Evolutionary conservation across 1,140 invertebrate genomes (phyloP).

Genomic region (Orchestia grillus): DNA sequence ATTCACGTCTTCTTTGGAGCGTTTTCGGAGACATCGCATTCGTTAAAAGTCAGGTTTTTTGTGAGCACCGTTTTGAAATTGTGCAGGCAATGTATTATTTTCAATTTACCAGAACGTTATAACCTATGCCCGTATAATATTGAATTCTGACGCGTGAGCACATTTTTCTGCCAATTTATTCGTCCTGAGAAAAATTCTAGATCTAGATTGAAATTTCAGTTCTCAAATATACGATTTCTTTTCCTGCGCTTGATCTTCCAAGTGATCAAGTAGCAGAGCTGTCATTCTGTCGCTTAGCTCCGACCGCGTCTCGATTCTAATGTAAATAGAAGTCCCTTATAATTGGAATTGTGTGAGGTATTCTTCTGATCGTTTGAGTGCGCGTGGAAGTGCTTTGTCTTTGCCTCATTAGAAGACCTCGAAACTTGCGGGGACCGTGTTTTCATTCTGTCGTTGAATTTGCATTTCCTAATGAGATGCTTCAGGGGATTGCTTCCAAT

Average conservation of each 20-base stretch:
- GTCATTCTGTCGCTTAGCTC: background rate
- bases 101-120: background rate
- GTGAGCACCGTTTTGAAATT: background rate
- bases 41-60: background rate
- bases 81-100: background rate
- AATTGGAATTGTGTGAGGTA: background rate
- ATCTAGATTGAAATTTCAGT: no score
- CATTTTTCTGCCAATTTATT: background rate
- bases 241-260: background rate
- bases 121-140: background rate
- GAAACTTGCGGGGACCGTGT: slow-evolving; percentile 31
- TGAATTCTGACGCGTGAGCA: background rate
- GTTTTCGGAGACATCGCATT: background rate
- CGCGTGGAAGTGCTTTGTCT: background rate
- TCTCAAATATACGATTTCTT: background rate
- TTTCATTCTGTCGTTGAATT: slow-evolving; percentile 41
- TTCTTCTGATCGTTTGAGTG: background rate
- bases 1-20: background rate
- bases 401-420: slow-evolving; percentile 21
- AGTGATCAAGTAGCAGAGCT: background rate
- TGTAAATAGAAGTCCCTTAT: background rate
- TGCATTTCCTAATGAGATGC: slow-evolving; percentile 54
- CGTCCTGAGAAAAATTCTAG: background rate
- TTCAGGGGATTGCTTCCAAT: slow-evolving; percentile 33
- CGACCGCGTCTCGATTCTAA: background rate